Evolutionary conservation across 92 coral and sea anemone genomes (phyloP).

Genomic region (Parazoanthus darwini): DNA sequence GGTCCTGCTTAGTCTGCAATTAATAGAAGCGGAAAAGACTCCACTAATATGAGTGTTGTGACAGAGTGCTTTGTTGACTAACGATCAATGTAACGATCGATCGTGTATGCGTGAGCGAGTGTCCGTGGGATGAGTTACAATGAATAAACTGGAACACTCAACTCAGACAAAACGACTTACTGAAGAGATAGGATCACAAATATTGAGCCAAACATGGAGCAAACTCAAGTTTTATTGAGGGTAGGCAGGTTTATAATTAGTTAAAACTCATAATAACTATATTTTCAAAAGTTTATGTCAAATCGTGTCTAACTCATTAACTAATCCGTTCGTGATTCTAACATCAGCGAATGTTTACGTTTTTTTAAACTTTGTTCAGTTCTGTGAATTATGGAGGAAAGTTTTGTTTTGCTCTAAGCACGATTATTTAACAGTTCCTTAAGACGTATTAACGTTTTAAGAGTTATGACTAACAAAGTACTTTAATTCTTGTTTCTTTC

Average conservation of each 20-base stretch:
- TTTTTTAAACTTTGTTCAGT: background rate
- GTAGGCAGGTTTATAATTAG: background rate
- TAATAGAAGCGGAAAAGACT: background rate
- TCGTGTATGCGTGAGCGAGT: constrained; percentile 2
- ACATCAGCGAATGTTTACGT: background rate
- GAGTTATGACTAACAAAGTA: background rate
- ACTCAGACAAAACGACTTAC: background rate
- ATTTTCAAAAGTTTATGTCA: background rate
- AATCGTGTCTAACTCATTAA: background rate
- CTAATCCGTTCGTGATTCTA: background rate
- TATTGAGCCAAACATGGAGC: background rate
- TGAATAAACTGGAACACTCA: background rate
- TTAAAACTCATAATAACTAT: background rate
- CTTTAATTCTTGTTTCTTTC: constrained; percentile 22
- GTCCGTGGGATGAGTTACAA: background rate
- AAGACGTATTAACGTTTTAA: background rate
- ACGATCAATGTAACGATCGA: background rate
- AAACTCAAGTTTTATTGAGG: background rate
- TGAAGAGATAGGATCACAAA: background rate
- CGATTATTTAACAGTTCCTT: background rate
- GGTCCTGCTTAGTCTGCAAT: background rate
- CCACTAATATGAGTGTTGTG: background rate
- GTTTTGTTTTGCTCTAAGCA: background rate
- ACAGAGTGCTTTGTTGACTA: background rate
- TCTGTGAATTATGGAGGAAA: background rate